A percentile compares a stretch with the other conserved stretches of the same genome.
Conservation (phyloP, 2,888 invertebrate genomes). For the Poecilobothrus nobilitatus region DNA sequence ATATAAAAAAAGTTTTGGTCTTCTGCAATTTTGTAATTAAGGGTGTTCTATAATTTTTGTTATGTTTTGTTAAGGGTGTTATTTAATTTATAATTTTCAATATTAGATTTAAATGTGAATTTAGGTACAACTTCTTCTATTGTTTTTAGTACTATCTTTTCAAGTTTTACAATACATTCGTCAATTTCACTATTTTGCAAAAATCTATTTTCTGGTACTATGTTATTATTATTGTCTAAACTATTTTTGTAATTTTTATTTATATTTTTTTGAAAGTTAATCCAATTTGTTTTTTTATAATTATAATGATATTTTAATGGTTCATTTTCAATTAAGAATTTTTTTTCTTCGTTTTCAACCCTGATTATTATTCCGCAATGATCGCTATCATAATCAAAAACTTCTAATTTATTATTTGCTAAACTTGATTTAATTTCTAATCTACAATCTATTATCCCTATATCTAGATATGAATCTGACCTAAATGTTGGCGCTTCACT, state of each 20-base stretch:
- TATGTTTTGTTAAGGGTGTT: no score
- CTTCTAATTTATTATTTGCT: no score
- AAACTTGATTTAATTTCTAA: no score
- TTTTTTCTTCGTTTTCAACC: no score
- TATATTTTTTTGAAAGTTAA: not conserved
- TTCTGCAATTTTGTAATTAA: slow-evolving; percentile 6
- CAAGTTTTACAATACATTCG: not conserved
- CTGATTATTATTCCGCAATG: no score
- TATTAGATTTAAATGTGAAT: not conserved
- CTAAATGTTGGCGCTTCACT: not conserved
- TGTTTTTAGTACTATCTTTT: not conserved
- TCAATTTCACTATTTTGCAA: not conserved
- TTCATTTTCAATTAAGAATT: no score
- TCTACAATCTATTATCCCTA: not conserved
- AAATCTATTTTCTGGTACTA: not conserved
- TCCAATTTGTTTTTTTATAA: no score
- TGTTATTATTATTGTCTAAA: not conserved
- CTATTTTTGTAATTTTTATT: not conserved
- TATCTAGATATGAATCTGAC: not conserved
- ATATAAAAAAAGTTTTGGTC: not conserved
- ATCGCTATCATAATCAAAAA: no score
- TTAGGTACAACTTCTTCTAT: not conserved
- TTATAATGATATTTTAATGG: no score
- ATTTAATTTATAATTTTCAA: not conserved
- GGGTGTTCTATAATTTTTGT: no score